Evolutionary conservation across 2,113 vertebrate species (phyloP).

Genomic region (Fulica atra): DNA sequence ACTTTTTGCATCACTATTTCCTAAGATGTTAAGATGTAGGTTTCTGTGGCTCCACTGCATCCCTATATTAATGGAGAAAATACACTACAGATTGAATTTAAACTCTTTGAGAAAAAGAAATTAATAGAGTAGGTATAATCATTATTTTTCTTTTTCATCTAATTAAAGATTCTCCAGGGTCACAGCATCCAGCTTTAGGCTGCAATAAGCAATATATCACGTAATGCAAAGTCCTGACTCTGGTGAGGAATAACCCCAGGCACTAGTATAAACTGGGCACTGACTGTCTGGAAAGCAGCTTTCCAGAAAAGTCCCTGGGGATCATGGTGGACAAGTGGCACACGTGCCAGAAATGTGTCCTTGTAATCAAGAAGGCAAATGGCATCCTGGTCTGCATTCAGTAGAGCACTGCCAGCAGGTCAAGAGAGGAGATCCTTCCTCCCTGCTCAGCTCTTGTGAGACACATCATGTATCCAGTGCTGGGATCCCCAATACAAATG

Average conservation of each 20-base stretch:
- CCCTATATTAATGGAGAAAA: background rate
- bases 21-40: background rate
- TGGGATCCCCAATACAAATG: background rate
- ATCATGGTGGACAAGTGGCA: background rate
- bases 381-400: background rate
- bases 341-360: background rate
- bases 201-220: background rate
- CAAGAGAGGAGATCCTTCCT: background rate
- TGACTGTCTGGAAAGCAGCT: background rate
- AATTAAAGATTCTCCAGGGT: background rate
- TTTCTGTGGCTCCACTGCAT: background rate
- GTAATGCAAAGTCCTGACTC: background rate
- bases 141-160: background rate
- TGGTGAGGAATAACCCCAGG: background rate
- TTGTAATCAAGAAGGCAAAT: background rate
- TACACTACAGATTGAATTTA: background rate
- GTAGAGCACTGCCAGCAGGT: background rate
- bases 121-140: background rate
- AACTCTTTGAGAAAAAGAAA: background rate
- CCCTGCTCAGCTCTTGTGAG: background rate
- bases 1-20: background rate
- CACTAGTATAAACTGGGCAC: background rate
- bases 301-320: background rate
- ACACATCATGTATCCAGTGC: background rate
- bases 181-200: background rate